phyloP scores from a whole-genome alignment of 2,113 vertebrate species.

The Gymnogyps californianus region DNA sequence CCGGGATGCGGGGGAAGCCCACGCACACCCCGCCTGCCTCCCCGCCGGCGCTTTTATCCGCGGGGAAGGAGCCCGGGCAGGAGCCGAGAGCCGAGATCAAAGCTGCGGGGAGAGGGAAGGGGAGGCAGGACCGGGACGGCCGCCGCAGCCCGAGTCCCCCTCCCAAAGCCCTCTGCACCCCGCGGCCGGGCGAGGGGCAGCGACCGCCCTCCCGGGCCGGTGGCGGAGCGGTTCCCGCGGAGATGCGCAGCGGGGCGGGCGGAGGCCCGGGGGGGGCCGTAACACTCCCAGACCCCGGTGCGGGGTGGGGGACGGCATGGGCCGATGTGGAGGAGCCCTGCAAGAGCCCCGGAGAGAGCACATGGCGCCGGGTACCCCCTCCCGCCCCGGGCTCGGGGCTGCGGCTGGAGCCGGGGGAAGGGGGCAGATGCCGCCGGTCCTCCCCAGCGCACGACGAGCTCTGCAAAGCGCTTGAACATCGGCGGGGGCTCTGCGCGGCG shows the following conservation, averaged over 20 bases:
- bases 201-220: no score
- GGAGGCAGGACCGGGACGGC: not conserved
- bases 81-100: not conserved
- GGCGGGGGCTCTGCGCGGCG: not conserved
- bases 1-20: not conserved
- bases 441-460: not conserved
- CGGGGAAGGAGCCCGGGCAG: not conserved
- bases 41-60: not conserved
- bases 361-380: not conserved
- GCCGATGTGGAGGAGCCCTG: not conserved
- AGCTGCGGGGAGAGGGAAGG: not conserved
- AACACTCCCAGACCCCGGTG: not conserved
- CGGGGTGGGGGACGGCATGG: not conserved
- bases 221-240: not conserved
- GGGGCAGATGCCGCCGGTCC: not conserved
- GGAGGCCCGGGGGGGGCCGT: no score
- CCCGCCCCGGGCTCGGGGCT: not conserved
- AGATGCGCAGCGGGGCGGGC: no score
- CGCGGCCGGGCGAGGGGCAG: no score
- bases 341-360: not conserved
- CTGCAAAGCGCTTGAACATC: not conserved
- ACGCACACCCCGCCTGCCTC: no score
- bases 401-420: not conserved
- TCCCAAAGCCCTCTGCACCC: not conserved
- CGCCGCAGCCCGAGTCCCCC: no score